phyloP scores from a whole-genome alignment of 2,797 vertebrate species.

The Alexandromys oeconomus region DNA sequence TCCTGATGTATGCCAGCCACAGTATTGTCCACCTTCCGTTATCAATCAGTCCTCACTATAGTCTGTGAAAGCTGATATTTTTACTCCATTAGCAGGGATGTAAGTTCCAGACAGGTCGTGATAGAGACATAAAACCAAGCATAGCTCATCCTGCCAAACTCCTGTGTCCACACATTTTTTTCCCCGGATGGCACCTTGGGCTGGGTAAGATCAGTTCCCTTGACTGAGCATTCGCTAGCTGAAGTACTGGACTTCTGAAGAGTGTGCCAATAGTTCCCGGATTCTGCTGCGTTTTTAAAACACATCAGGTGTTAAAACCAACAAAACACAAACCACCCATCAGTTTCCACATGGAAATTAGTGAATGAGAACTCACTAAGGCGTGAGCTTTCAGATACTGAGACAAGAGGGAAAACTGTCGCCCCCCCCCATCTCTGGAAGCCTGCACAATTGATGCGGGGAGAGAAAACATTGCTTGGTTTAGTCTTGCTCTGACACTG shows the following conservation, averaged over 20 bases:
- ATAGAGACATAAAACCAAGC: not conserved
- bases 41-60: not conserved
- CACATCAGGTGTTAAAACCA: not conserved
- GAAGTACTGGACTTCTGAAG: not conserved
- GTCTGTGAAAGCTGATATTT: not conserved
- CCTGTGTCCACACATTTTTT: not conserved
- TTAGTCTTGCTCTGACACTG: conserved; percentile 11
- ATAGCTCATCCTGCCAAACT: not conserved
- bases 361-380: not conserved
- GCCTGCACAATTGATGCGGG: not conserved
- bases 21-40: not conserved
- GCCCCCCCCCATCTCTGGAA: not conserved
- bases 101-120: not conserved
- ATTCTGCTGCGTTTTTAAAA: not conserved
- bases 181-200: not conserved
- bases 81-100: conserved; percentile 2
- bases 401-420: conserved; percentile 1
- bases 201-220: not conserved
- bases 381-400: not conserved
- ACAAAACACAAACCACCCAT: not conserved
- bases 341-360: not conserved
- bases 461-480: not conserved
- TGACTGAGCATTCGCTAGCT: not conserved
- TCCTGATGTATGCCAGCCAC: not conserved
- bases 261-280: not conserved